These are phyloP conservation scores for Enteromius paludinosus DNA, from an alignment of 2,797 vertebrate species.

Conservation along the genomic window DNA sequence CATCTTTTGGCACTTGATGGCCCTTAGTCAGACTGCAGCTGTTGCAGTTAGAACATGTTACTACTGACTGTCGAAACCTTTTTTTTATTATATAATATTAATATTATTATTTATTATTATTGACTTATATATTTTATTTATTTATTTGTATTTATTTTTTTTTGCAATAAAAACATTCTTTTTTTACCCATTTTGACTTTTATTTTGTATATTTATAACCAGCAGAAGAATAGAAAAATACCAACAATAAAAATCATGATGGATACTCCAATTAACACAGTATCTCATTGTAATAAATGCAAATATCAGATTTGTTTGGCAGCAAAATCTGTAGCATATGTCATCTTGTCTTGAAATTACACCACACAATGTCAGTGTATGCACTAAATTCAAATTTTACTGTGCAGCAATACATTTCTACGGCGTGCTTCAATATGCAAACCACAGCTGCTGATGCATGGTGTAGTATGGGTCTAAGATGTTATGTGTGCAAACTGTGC, in stretches of 20 bases:
- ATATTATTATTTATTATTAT: no score
- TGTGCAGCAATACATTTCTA: background rate
- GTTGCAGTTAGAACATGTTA: slow-evolving; percentile 12
- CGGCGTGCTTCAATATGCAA: background rate
- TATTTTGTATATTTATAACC: background rate
- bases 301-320: no score
- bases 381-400: background rate
- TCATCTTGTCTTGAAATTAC: background rate
- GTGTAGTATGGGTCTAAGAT: background rate
- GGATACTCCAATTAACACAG: background rate
- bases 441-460: slow-evolving; percentile 1
- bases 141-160: background rate
- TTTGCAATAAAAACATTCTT: background rate
- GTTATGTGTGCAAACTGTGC: slow-evolving; percentile 31
- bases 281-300: background rate
- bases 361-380: background rate
- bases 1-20: slow-evolving; percentile 36
- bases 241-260: background rate
- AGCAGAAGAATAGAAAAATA: background rate
- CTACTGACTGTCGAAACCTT: background rate
- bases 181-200: background rate
- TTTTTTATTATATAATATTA: no score
- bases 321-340: background rate
- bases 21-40: slow-evolving; percentile 19
- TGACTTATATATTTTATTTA: background rate